These are phyloP conservation scores for Heterochromis multidens DNA, from an alignment of 2,113 vertebrate species.

Conservation along the genomic window DNA sequence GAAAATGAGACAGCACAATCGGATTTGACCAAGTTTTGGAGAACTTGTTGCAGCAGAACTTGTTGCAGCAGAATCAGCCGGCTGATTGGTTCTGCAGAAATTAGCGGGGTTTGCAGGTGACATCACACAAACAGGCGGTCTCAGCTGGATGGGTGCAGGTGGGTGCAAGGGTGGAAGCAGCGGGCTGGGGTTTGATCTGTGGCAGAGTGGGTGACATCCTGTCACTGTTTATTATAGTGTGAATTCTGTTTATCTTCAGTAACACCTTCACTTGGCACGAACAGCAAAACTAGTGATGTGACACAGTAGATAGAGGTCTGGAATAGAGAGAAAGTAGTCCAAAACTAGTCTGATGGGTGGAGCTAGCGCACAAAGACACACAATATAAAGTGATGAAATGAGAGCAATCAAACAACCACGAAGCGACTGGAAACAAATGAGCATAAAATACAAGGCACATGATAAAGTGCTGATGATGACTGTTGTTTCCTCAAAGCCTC, in stretches of 20 bases:
- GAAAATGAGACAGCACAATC: not conserved
- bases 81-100: not conserved
- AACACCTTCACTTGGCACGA: constrained; percentile 49
- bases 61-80: constrained; percentile 28
- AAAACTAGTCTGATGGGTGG: constrained; percentile 10
- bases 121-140: constrained; percentile 40
- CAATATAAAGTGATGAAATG: not conserved
- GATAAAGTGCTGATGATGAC: constrained; percentile 25
- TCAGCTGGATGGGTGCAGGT: constrained; percentile 68
- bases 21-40: not conserved
- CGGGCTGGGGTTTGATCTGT: constrained; percentile 44
- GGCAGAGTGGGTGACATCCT: constrained; percentile 59
- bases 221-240: constrained; percentile 68
- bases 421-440: constrained; percentile 21
- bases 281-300: constrained; percentile 2
- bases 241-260: constrained; percentile 43
- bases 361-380: not conserved
- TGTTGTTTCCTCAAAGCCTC: constrained; percentile 15
- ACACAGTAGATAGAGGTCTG: constrained; percentile 16
- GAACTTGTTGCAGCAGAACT: not conserved
- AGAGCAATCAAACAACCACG: not conserved
- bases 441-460: constrained; percentile 38
- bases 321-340: not conserved
- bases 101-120: constrained; percentile 13
- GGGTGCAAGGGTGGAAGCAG: constrained; percentile 49